Evolutionary conservation across 1,140 invertebrate species (phyloP), one percentile per base, ranked within the genome.

Genomic region (Leguminivora glycinivorella): DNA sequence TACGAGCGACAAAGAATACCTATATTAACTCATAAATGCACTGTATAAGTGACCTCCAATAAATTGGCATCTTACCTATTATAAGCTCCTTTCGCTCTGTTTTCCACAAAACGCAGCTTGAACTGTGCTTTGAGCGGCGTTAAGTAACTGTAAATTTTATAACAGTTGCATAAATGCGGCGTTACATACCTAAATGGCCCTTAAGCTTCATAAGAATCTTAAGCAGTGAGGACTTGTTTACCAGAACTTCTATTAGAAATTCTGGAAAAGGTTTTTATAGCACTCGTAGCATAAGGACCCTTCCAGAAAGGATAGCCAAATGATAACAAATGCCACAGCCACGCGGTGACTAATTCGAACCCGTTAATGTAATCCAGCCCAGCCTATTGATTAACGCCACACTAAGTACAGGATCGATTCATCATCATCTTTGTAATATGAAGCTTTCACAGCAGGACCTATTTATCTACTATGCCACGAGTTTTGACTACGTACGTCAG

Each of bases 141-240:
- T 84, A 87, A 89, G 85, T 83, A 87, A 89, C 87, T 83, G 87
- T 87, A 87, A 76, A 88, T 87, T 83, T 85, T 83, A 81, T 87
- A 87, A 87, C 85, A 87, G 82, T 87, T 80, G 78, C 83, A 87
- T 88, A 88, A 88, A 89, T 56, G n/a, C n/a, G n/a, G n/a, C n/a
- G n/a, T n/a, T n/a, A n/a, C n/a, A n/a, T n/a, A n/a, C n/a, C n/a
- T n/a, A n/a, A n/a, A n/a, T n/a, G n/a, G n/a, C n/a, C n/a, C n/a
- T n/a, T n/a, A n/a, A n/a, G n/a, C n/a, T n/a, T n/a, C n/a, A n/a
- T n/a, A n/a, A n/a, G n/a, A n/a, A n/a, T n/a, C n/a, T n/a, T n/a
- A n/a, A n/a, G n/a, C n/a, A n/a, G n/a, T n/a, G n/a, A n/a, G n/a
- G n/a, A n/a, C n/a, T n/a, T n/a, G n/a, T n/a, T n/a, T n/a, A n/a